Evolutionary conservation across 2,888 invertebrate genomes (phyloP), one percentile per base, ranked within the genome.

Genomic region (Sinohyriopsis cumingii): DNA sequence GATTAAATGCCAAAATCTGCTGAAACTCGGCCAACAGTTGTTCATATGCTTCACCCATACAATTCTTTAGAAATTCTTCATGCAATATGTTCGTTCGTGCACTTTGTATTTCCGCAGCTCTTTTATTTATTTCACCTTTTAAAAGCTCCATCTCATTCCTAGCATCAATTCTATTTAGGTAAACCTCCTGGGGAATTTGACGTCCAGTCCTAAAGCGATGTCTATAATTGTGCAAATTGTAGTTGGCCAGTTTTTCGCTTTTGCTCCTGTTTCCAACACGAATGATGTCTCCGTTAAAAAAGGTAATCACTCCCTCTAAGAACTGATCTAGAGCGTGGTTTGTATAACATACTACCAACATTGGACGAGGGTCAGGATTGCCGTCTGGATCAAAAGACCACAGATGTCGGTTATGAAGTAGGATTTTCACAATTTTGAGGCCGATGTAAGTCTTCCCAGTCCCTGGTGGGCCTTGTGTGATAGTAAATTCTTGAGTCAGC

Each of bases 401-500:
- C 3, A 76, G 55, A 0, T 76, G 53, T 20, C 79, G 77, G 86
- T 94, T 95, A 71, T 92, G 89, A 2, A 95, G 88, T 54, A 96
- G 86, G 0, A 93, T 78, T 63, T 86, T 80, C 0, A 94, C 93
- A 22, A 96, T 93, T 91, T 94, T 93, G 54, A 95, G 90, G 0
- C 95, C 95, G 77, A 96, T 88, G 87, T 92, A 94, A 0, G 96
- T 95, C 91, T 96, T 96, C 0, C 96, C 96, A 0, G 96, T 96
- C 5, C 96, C 96, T 0, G 96, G 96, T 0, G 96, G 96, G 0
- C 96, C 89, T 80, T 89, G 89, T 45, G 89, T 87, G n/a, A 89
- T 72, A 6, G 86, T 83, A 70, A 89, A 80, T 64, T 89, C 87
- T 63, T 82, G 81, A 20, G 86, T 86, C 18, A 90, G 71, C 3